Percentiles rank a stretch among this genome's conserved stretches.
These are phyloP conservation scores for Kryptopterus vitreolus DNA, from an alignment of 2,797 vertebrate genomes.

Conservation along the genomic window DNA sequence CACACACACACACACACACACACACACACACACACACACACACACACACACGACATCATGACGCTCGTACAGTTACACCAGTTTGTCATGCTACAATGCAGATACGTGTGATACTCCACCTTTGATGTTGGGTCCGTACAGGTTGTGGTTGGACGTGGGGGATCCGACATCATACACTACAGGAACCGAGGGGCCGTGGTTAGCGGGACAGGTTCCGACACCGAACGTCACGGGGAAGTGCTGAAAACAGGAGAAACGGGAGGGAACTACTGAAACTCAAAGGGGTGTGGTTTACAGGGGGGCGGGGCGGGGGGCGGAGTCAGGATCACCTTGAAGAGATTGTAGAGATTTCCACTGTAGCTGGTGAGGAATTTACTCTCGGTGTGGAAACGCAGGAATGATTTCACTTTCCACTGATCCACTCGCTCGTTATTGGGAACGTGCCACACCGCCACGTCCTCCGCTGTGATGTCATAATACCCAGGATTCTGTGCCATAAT, in stretches of 20 bases:
- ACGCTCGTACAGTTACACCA: no score
- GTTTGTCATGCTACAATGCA: no score
- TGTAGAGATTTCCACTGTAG: conserved; percentile 7
- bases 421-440: background rate
- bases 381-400: conserved; percentile 12
- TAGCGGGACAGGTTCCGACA: background rate
- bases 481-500: background rate
- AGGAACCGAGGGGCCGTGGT: conserved; percentile 34
- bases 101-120: conserved; percentile 12
- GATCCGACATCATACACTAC: conserved; percentile 34
- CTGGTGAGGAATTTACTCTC: background rate
- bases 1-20: no score
- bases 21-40: no score
- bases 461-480: background rate
- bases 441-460: background rate
- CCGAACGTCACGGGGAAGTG: conserved; percentile 5
- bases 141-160: background rate
- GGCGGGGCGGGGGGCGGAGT: no score
- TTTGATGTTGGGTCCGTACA: conserved; percentile 2
- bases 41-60: no score
- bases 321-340: conserved; percentile 19
- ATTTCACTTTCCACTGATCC: background rate
- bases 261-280: no score
- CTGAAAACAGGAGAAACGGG: background rate
- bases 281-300: no score